Evolutionary conservation across 2,113 vertebrate genomes (phyloP).

Genomic region (Clinocottus analis): DNA sequence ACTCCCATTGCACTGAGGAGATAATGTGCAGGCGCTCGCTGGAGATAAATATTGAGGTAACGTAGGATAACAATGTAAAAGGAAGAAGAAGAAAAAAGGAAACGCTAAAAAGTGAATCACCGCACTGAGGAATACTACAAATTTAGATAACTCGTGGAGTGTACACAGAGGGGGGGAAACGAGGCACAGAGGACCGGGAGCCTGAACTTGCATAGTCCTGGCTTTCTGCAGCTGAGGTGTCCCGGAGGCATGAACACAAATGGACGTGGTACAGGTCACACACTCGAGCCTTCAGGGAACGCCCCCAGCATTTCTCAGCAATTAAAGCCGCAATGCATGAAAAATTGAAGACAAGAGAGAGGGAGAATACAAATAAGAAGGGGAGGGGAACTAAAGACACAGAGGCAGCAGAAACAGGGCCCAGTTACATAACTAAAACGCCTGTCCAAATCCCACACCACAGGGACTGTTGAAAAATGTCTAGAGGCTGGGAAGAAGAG

Average conservation of each 20-base stretch:
- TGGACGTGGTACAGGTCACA: conserved; percentile 19
- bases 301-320: conserved; percentile 57
- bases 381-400: conserved; percentile 17
- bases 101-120: conserved; percentile 47
- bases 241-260: conserved; percentile 20
- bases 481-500: conserved; percentile 42
- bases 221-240: background rate
- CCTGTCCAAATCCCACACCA: conserved; percentile 49
- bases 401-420: conserved; percentile 41
- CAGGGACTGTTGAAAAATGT: conserved; percentile 50
- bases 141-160: conserved; percentile 27
- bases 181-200: background rate
- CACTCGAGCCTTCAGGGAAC: conserved; percentile 15
- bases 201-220: conserved; percentile 19
- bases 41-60: conserved; percentile 36
- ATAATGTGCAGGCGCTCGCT: conserved; percentile 32
- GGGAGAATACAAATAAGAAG: background rate
- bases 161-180: conserved; percentile 17
- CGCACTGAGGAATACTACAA: conserved; percentile 41
- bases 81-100: conserved; percentile 23
- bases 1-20: conserved; percentile 41
- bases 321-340: conserved; percentile 44
- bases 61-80: conserved; percentile 39
- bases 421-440: conserved; percentile 52
- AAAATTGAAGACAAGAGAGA: conserved; percentile 21